Conservation (phyloP, 2,888 invertebrate species). For the Phengaris arion region DNA sequence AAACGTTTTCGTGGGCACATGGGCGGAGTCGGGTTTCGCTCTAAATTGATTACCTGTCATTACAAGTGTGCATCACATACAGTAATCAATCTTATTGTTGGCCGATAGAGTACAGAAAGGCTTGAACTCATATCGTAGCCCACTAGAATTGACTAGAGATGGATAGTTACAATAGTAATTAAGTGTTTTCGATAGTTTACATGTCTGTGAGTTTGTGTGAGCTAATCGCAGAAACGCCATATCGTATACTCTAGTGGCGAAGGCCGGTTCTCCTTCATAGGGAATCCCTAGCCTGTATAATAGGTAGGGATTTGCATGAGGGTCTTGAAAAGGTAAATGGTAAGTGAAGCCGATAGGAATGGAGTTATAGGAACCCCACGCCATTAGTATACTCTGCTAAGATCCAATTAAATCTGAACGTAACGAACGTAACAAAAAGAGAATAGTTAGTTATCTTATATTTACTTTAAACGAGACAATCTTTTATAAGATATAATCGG, state of each 20-base stretch:
- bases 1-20: slow-evolving; percentile 35
- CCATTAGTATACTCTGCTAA: too few relatives aligned
- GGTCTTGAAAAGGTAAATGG: too few relatives aligned
- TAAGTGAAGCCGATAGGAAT: too few relatives aligned
- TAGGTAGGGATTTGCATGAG: too few relatives aligned
- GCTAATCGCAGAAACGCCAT: neutral
- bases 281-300: too few relatives aligned
- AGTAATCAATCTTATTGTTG: neutral
- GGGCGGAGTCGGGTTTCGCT: slow-evolving; percentile 3
- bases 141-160: slow-evolving; percentile 4
- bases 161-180: neutral
- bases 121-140: neutral
- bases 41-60: slow-evolving; percentile 16
- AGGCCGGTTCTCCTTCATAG: too few relatives aligned
- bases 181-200: neutral
- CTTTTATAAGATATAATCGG: too few relatives aligned
- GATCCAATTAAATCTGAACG: too few relatives aligned
- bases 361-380: too few relatives aligned
- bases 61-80: neutral
- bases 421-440: too few relatives aligned
- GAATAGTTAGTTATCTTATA: too few relatives aligned
- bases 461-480: too few relatives aligned
- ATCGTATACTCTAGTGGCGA: neutral
- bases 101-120: neutral
- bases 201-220: neutral